Base-by-base conservation (phyloP, 2,113 vertebrate genomes). In the Podarcis muralis region DNA sequence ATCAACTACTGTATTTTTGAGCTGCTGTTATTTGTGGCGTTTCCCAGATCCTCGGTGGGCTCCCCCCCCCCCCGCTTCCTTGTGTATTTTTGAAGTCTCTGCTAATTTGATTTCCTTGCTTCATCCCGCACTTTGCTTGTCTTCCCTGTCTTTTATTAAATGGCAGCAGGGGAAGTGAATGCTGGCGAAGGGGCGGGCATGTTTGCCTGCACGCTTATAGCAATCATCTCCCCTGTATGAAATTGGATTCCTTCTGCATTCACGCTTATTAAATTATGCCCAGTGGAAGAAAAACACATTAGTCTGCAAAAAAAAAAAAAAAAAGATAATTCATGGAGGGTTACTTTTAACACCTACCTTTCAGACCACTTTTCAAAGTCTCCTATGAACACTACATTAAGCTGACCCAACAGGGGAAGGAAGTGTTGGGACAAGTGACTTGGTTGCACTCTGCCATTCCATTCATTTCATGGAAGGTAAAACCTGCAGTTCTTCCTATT, bases 71-170 rank as follows among this genome's bases (percentile, higher is more conserved):
- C 9, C 20, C 11, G 4, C 40, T 16, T 15, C 27, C 69, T 48
- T 62, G 1, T 69, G 87, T 48, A 86, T 95, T 92, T 71, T 88
- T 79, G 89, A 91, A 95, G 90, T 91, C 65, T 1, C 59, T 81
- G 87, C 82, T 94, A 90, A 92, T 92, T 95, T 94, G 85, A 90
- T 91, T 92, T 95, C 88, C 43, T 83, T 87, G 91, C 74, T 53
- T 81, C 76, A 81, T 88, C 84, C 79, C 43, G 32, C 72, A 32
- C 84, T 83, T 91, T 89, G 79, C 93, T 81, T 30, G 68, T 88
- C 72, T 89, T 87, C 65, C 86, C 83, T 40, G 8, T 91, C 91
- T 90, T 53, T 93, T 93, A 93, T 91, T 94, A 92, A 93, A 89
- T 32, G 83, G 90, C 87, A 92, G 86, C 75, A 20, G 65, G 78